Evolutionary conservation across 2,113 vertebrate species (phyloP).

Genomic region (Tyto alba): DNA sequence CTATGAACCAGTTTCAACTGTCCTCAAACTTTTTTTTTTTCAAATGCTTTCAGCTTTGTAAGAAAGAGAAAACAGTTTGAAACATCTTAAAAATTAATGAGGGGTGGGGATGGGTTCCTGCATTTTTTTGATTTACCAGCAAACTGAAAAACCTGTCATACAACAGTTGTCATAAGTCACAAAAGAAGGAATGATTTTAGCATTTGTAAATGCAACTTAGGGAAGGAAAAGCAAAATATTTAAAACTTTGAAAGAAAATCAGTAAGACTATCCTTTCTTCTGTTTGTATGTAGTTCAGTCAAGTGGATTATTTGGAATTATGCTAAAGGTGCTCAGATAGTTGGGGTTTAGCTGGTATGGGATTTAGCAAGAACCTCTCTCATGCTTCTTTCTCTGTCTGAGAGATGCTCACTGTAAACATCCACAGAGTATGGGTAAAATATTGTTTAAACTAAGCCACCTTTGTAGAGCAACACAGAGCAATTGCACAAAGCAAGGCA

Average conservation of each 20-base stretch:
- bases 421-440: neutral
- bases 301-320: neutral
- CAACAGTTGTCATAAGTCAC: neutral
- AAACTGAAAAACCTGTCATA: neutral
- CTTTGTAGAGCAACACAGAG: neutral
- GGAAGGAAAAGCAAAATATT: neutral
- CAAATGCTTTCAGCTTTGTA: neutral
- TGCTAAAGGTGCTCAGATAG: neutral
- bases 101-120: fast-evolving
- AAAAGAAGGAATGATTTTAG: neutral
- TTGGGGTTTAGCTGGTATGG: neutral
- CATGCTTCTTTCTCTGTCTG: neutral
- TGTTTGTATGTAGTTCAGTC: neutral
- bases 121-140: neutral
- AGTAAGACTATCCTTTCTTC: neutral
- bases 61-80: neutral
- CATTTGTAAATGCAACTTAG: neutral
- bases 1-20: neutral
- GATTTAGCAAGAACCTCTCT: neutral
- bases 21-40: neutral
- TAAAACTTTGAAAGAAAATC: neutral
- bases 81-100: neutral
- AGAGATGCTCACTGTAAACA: neutral
- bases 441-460: neutral
- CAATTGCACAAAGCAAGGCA: neutral